Evolutionary conservation across 1,140 invertebrate species (phyloP).

Genomic region (Coboldia fuscipes): DNA sequence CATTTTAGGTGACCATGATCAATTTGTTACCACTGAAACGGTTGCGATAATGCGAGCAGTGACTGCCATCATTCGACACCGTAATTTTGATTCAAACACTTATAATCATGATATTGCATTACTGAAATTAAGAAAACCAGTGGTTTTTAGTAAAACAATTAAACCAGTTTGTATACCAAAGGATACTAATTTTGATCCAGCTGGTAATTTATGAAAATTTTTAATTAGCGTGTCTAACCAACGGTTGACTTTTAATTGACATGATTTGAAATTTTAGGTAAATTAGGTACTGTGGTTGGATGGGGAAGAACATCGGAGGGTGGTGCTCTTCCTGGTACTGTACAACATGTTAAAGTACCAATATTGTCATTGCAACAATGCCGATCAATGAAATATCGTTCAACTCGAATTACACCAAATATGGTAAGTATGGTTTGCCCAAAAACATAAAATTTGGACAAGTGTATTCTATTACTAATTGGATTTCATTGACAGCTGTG

Average conservation of each 20-base stretch:
- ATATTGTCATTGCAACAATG: constrained; percentile 59
- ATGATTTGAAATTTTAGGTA: neutral
- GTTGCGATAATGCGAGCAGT: constrained; percentile 56
- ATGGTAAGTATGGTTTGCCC: constrained; percentile 28
- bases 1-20: constrained; percentile 61
- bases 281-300: constrained; percentile 9
- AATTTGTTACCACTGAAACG: constrained; percentile 50
- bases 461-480: neutral
- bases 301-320: constrained; percentile 51
- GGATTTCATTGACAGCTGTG: constrained; percentile 28
- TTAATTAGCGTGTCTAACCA: neutral
- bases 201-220: too few species aligned
- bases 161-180: constrained; percentile 57
- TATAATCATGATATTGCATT: constrained; percentile 77
- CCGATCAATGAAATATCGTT: constrained; percentile 56
- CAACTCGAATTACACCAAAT: constrained; percentile 53
- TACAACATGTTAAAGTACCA: constrained; percentile 67
- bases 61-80: constrained; percentile 50
- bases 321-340: constrained; percentile 50
- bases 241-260: neutral
- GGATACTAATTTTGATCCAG: constrained; percentile 35
- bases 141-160: constrained; percentile 55
- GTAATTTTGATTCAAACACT: constrained; percentile 59
- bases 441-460: constrained; percentile 1
- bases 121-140: constrained; percentile 49